phyloP scores from a whole-genome alignment of 2,113 vertebrate species.

The Indicator indicator region DNA sequence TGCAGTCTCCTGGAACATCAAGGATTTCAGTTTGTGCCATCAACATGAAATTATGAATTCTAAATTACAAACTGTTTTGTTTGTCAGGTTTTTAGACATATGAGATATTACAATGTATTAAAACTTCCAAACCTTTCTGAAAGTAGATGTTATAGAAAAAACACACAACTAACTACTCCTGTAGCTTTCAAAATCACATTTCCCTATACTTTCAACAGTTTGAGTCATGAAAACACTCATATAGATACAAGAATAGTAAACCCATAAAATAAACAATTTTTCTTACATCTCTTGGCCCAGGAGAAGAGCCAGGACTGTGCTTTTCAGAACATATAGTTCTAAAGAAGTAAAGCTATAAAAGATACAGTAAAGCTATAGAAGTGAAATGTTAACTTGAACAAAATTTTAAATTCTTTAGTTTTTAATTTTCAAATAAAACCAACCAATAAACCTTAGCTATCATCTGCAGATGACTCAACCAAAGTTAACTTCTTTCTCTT shows the following conservation, averaged over 20 bases:
- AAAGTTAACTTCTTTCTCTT: background rate
- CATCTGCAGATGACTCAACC: background rate
- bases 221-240: background rate
- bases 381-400: background rate
- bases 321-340: background rate
- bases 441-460: background rate
- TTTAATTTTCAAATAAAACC: background rate
- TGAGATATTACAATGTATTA: background rate
- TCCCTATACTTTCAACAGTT: background rate
- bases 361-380: background rate
- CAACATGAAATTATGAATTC: background rate
- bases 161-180: background rate
- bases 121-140: background rate
- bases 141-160: background rate
- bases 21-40: background rate
- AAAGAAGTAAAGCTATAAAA: background rate
- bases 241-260: background rate
- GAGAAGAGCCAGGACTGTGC: background rate
- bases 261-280: background rate
- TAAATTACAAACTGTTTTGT: background rate
- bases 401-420: background rate
- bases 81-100: background rate
- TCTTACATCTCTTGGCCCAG: background rate
- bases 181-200: background rate
- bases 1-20: background rate